phyloP scores from a whole-genome alignment of 2,113 vertebrate genomes.

The Butorides virescens region DNA sequence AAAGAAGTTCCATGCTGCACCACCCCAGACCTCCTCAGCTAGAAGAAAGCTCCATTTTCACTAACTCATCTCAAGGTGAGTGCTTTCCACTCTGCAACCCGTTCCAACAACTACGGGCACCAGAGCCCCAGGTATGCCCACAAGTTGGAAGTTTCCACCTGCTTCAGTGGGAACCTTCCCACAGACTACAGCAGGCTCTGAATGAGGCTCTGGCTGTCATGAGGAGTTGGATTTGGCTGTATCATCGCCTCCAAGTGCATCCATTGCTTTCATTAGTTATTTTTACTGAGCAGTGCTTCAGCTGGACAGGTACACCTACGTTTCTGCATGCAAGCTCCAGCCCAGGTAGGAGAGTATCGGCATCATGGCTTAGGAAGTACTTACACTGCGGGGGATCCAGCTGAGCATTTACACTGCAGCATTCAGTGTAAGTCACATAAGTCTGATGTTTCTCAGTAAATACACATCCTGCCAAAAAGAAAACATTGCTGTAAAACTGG shows the following conservation, averaged over 20 bases:
- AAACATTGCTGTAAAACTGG: neutral
- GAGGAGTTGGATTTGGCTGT: neutral
- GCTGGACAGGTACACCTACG: neutral
- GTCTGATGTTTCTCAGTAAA: neutral
- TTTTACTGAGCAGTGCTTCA: neutral
- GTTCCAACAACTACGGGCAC: accelerated
- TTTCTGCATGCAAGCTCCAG: neutral
- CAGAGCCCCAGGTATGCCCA: neutral
- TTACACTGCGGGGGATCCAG: neutral
- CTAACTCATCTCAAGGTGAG: neutral
- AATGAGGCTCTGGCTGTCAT: neutral
- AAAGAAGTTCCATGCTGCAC: neutral
- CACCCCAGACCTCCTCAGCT: neutral
- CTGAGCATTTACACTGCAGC: neutral
- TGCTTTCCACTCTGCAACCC: neutral
- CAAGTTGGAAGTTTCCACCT: neutral
- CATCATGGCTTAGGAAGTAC: neutral
- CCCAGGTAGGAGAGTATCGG: neutral
- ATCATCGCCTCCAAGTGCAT: conserved; percentile 11
- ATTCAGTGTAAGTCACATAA: neutral
- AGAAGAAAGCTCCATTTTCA: neutral
- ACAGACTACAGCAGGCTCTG: neutral
- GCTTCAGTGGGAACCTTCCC: neutral
- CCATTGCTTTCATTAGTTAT: neutral
- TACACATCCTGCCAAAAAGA: neutral